A percentile compares a stretch with the other conserved stretches of the same genome.
Evolutionary conservation across 2,888 invertebrate species (phyloP).

Genomic region (Caenorhabditis angaria): DNA sequence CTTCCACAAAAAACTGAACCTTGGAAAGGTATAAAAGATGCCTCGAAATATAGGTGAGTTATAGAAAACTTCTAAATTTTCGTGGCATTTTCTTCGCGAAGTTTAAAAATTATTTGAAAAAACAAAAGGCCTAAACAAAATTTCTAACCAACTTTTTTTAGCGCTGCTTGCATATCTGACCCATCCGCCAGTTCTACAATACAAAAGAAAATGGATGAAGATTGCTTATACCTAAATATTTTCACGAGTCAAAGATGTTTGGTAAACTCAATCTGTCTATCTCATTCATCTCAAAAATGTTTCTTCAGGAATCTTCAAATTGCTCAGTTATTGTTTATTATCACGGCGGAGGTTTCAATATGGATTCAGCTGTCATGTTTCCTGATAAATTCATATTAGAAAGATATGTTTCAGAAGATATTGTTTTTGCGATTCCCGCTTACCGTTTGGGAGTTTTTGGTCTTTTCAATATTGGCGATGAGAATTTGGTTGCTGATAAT

Average conservation of each 20-base stretch:
- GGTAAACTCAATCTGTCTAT: not conserved
- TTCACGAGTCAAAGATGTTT: slow-evolving; percentile 28
- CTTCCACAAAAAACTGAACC: slow-evolving; percentile 14
- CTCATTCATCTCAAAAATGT: too few species aligned
- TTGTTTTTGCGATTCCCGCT: slow-evolving; percentile 57
- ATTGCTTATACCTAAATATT: slow-evolving; percentile 35
- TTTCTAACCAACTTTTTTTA: not conserved
- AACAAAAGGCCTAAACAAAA: too few species aligned
- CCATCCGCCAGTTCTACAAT: not conserved
- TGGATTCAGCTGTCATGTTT: slow-evolving; percentile 54
- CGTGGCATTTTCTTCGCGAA: too few species aligned
- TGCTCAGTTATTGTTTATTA: slow-evolving; percentile 58
- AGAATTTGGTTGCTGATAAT: slow-evolving; percentile 44
- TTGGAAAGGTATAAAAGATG: slow-evolving; percentile 30
- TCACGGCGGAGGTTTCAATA: slow-evolving; percentile 56
- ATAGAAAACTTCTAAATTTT: too few species aligned
- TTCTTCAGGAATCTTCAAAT: not conserved
- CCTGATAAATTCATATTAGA: slow-evolving; percentile 50
- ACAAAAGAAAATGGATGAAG: slow-evolving; percentile 18
- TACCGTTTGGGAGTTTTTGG: slow-evolving; percentile 60
- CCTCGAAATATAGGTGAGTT: slow-evolving; percentile 23
- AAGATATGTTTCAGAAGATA: slow-evolving; percentile 46
- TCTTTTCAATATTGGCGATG: slow-evolving; percentile 49
- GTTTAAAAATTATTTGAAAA: too few species aligned
- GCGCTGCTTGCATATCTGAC: not conserved